Base-by-base conservation (phyloP, 2,113 vertebrate genomes). In the Semicossyphus pulcher region DNA sequence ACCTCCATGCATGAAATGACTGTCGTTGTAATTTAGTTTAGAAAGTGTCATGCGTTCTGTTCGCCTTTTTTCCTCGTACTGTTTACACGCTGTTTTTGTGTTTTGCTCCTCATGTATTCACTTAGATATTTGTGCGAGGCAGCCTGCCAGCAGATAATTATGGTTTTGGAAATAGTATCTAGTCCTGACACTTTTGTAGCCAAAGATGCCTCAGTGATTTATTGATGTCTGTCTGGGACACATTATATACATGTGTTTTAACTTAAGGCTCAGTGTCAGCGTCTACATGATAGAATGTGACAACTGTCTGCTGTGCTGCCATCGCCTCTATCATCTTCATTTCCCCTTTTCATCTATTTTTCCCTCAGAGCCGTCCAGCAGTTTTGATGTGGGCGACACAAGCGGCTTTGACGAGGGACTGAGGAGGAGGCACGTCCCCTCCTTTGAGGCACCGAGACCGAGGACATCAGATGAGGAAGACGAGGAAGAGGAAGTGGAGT, bases 381-480 rank as follows among this genome's bases (percentile, higher is more conserved):
- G 44, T 26, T 88, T 85, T 7, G 72, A 76, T 41, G 18, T 15
- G 1, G 60, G 80, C 8, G 60, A 77, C 15, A 56, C 80, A 1
- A 57, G 66, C 57, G 15, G 56, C 52, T 87, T 86, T 7, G 89
- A 80, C 0, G 91, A 90, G 0, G 91, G 92, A 28, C 77, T 93
- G 49, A 81, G 93, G 23, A 87, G 85, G 68, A 87, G 93, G 58
- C 85, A 80, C 3, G 54, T 83, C 16, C 57, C 83, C 4, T 42
- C 86, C 10, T 87, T 83, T 5, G 88, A 92, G 15, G 54, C 66
- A 0, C 76, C 65, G 8, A 89, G 84, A 49, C 47, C 78, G 5
- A 85, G 86, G 67, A 93, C 91, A 11, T 93, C 92, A 0, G 93
- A 94, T 0, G 93, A 93, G 45, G 93, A 94, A 34, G 93, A 92